Conservation (phyloP, 2,113 vertebrate genomes). For the Sitta europaea region DNA sequence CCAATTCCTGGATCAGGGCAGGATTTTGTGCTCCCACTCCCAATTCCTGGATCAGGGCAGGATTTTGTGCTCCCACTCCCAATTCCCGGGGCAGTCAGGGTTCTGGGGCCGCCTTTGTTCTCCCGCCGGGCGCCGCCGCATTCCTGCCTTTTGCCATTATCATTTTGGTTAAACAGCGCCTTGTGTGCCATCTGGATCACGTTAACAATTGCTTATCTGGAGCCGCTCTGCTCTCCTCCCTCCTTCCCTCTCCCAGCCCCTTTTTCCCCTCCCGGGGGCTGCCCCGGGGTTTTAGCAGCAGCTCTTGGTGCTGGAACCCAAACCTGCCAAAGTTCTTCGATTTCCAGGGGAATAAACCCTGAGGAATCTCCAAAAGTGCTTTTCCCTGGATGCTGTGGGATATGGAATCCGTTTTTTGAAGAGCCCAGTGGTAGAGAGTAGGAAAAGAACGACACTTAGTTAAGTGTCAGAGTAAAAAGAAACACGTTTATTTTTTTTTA, state of each 20-base stretch:
- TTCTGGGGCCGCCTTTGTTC: slow-evolving; percentile 70
- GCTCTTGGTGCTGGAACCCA: neutral
- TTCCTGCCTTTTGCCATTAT: slow-evolving; percentile 76
- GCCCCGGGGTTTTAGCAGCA: neutral
- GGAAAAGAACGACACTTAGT: too few relatives aligned
- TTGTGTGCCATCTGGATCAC: slow-evolving; percentile 78
- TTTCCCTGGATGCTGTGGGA: neutral
- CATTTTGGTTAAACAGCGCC: slow-evolving; percentile 76
- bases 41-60: too few relatives aligned
- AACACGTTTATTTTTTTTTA: too few relatives aligned
- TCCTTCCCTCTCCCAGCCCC: neutral
- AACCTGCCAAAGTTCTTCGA: rapidly evolving
- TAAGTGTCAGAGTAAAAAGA: too few relatives aligned
- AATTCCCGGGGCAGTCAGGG: slow-evolving; percentile 58
- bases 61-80: neutral
- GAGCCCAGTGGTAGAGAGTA: neutral
- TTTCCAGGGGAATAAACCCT: rapidly evolving
- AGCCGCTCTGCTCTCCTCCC: slow-evolving; percentile 24
- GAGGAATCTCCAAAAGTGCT: rapidly evolving
- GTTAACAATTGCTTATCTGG: slow-evolving; percentile 81
- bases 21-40: too few relatives aligned
- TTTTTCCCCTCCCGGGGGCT: neutral
- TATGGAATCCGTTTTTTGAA: rapidly evolving
- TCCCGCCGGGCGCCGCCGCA: slow-evolving; percentile 51
- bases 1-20: neutral